Conservation (phyloP, 1,140 invertebrate species). For the Neodiprion pinetum region DNA sequence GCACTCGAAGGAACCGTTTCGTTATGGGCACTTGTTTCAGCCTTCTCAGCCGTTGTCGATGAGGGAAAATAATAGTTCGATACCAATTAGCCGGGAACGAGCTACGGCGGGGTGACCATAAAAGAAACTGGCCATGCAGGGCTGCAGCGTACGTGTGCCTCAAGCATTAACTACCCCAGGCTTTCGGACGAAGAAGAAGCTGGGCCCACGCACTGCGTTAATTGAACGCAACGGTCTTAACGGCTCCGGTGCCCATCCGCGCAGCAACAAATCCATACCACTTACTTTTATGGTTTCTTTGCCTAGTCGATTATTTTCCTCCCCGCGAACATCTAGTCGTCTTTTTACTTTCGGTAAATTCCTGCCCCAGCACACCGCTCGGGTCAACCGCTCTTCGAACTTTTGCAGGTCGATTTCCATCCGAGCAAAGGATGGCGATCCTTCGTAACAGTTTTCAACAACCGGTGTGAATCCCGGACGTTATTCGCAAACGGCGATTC, state of each 20-base stretch:
- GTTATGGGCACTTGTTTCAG: constrained; percentile 3
- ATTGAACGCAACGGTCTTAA: constrained; percentile 62
- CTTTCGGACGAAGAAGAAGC: constrained; percentile 8
- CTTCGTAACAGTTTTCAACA: neutral
- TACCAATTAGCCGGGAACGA: constrained; percentile 61
- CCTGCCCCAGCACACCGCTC: neutral
- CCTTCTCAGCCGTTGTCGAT: constrained; percentile 43
- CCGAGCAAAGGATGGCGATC: no score
- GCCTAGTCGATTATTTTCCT: constrained; percentile 41
- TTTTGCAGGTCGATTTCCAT: no score
- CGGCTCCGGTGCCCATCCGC: constrained; percentile 19
- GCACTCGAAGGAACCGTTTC: neutral
- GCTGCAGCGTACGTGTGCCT: constrained; percentile 54
- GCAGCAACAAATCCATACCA: constrained; percentile 52
- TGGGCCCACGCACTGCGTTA: constrained; percentile 50
- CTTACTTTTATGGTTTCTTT: constrained; percentile 54
- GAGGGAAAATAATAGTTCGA: constrained; percentile 60
- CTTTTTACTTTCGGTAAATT: neutral
- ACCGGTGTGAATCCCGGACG: neutral
- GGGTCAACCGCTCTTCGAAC: no score
- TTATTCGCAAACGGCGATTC: neutral
- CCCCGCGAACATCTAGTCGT: neutral
- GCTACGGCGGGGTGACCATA: constrained; percentile 46
- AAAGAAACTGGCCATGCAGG: constrained; percentile 59
- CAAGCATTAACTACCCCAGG: constrained; percentile 55